These are phyloP conservation scores for Parazoanthus swiftii DNA, from an alignment of 92 coral and sea anemone genomes.

Conservation along the genomic window DNA sequence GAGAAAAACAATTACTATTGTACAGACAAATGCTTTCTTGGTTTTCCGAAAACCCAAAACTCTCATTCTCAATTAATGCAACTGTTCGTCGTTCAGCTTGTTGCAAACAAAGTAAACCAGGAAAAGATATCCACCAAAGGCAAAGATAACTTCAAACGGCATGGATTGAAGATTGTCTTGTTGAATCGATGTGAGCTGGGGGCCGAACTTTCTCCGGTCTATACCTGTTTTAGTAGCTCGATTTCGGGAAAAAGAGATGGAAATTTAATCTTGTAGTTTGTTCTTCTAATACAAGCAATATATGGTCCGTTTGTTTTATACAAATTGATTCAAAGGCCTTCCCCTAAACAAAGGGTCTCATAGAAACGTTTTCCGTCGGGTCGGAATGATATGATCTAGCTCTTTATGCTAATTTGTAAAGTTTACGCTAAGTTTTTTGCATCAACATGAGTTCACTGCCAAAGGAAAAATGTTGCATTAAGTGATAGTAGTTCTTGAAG, in stretches of 20 bases:
- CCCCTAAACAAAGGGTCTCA: background rate
- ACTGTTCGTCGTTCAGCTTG: background rate
- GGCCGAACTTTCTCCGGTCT: background rate
- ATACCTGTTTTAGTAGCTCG: background rate
- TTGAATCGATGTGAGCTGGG: too few species aligned
- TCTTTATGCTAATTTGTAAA: constrained; percentile 1
- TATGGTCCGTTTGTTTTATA: background rate
- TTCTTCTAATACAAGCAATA: background rate
- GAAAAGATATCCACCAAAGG: background rate
- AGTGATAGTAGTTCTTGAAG: background rate
- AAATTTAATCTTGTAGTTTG: background rate
- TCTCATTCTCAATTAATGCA: constrained; percentile 28
- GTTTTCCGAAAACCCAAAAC: constrained; percentile 2
- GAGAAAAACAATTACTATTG: background rate
- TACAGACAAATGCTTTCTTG: background rate
- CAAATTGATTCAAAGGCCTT: background rate
- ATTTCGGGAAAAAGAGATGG: background rate
- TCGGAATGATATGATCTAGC: constrained; percentile 24
- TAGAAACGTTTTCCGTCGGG: constrained; percentile 12
- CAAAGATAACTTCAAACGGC: background rate
- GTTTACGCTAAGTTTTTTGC: background rate
- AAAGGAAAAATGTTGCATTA: background rate
- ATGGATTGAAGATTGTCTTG: background rate
- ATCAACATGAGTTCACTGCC: background rate
- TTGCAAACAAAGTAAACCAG: constrained; percentile 7